Percentiles rank a stretch among this genome's conserved stretches.
Evolutionary conservation across 2,113 vertebrate species (phyloP).

Genomic region (Verasper variegatus): DNA sequence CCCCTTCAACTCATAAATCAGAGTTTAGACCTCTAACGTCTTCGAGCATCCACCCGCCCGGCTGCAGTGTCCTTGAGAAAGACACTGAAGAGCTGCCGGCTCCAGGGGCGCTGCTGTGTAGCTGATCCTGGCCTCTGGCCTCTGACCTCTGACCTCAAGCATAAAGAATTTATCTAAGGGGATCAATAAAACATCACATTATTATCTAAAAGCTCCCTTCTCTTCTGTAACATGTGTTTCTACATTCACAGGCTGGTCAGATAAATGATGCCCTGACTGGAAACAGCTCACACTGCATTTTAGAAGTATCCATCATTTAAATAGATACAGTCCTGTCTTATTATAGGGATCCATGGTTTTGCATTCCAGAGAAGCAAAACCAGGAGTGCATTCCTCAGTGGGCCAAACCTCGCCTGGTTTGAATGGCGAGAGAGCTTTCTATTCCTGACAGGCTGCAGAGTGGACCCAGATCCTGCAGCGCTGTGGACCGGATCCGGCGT

Average conservation of each 20-base stretch:
- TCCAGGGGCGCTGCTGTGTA: slow-evolving; percentile 25
- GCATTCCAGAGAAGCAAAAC: slow-evolving; percentile 65
- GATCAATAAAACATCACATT: slow-evolving; percentile 38
- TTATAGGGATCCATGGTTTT: slow-evolving; percentile 57
- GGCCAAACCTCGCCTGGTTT: slow-evolving; percentile 66
- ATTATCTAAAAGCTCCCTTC: slow-evolving; percentile 9
- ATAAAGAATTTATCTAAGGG: slow-evolving; percentile 60
- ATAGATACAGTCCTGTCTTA: slow-evolving; percentile 38
- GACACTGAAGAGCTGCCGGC: slow-evolving; percentile 27
- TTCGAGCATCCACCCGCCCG: slow-evolving; percentile 13
- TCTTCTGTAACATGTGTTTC: neutral
- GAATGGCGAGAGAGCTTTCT: slow-evolving; percentile 52
- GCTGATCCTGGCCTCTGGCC: slow-evolving; percentile 57
- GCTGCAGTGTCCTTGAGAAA: slow-evolving; percentile 30
- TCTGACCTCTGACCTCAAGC: slow-evolving; percentile 48
- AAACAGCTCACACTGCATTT: slow-evolving; percentile 4
- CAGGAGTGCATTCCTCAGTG: slow-evolving; percentile 56
- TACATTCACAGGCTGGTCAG: neutral
- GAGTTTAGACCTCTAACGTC: slow-evolving; percentile 8
- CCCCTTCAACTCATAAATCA: slow-evolving; percentile 48
- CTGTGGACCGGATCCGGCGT: slow-evolving; percentile 10
- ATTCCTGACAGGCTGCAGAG: slow-evolving; percentile 55
- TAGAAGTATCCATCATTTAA: slow-evolving; percentile 24
- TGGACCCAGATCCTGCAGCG: slow-evolving; percentile 52
- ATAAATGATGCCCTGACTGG: neutral